A percentile compares a stretch with the other conserved stretches of the same genome.
Evolutionary conservation across 2,888 invertebrate species (phyloP).

Genomic region (Agriopis marginaria): DNA sequence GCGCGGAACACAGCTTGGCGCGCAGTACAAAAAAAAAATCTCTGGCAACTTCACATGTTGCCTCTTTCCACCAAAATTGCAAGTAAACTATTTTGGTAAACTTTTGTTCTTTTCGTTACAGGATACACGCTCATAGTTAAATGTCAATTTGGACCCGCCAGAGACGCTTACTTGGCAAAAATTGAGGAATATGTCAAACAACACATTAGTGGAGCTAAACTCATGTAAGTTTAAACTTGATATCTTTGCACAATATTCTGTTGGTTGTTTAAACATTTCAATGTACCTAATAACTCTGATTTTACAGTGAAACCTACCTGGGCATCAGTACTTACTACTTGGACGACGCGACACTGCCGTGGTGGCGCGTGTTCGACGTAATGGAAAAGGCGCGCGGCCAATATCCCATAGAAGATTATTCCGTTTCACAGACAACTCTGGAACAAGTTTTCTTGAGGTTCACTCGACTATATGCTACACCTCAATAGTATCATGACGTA

Average conservation of each 20-base stretch:
- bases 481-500: conserved; percentile 2
- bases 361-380: conserved; percentile 89
- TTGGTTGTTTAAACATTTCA: not conserved
- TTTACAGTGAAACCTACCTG: conserved; percentile 88
- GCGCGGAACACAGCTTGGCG: too few species aligned
- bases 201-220: conserved; percentile 65
- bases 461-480: conserved; percentile 69
- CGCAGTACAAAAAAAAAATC: too few species aligned
- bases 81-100: not conserved
- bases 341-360: conserved; percentile 83
- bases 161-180: conserved; percentile 56
- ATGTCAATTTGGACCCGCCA: conserved; percentile 64
- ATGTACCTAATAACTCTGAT: not conserved
- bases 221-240: conserved; percentile 68
- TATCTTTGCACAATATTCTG: not conserved
- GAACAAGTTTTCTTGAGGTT: conserved; percentile 92
- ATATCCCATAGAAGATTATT: conserved; percentile 91
- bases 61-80: not conserved
- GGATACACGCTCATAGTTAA: conserved; percentile 87
- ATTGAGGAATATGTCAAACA: conserved; percentile 65
- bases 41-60: too few species aligned
- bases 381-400: conserved; percentile 87
- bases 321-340: conserved; percentile 90
- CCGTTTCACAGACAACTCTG: conserved; percentile 92
- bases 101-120: conserved; percentile 47